phyloP scores from a whole-genome alignment of 2,797 vertebrate genomes.

The Pangasius sanitwongsei region DNA sequence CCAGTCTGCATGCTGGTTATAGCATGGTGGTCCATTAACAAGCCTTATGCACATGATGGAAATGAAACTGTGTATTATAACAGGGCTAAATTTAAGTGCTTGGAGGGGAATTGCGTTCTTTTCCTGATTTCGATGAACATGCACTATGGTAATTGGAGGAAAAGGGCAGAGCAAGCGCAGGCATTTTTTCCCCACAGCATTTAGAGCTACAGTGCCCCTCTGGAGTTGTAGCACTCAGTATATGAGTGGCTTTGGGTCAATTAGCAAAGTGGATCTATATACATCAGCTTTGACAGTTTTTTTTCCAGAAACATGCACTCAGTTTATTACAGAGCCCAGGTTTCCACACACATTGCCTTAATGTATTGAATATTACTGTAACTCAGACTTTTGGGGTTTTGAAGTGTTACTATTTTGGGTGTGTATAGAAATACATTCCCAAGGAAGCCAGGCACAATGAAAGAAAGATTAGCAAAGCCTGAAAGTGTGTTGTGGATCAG shows the following conservation, averaged over 20 bases:
- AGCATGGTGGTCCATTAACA: neutral
- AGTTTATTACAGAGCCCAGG: neutral
- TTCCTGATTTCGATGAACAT: neutral
- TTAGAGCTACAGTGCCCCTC: neutral
- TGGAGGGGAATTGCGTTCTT: neutral
- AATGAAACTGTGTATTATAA: neutral
- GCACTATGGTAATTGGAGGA: neutral
- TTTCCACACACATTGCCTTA: neutral
- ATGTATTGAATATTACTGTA: neutral
- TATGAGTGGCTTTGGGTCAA: neutral
- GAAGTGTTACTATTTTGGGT: neutral
- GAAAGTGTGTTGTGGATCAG: neutral
- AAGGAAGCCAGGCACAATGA: neutral
- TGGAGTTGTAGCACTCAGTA: neutral
- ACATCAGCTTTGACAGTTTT: neutral
- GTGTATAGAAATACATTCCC: neutral
- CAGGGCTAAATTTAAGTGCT: neutral
- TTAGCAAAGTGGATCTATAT: conserved; percentile 10
- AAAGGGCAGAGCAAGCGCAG: neutral
- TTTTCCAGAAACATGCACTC: neutral
- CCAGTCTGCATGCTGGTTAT: conserved; percentile 20
- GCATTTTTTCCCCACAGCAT: neutral
- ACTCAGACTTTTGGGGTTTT: neutral
- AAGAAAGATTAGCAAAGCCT: neutral
- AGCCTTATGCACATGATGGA: neutral